Evolutionary conservation across 2,113 vertebrate genomes (phyloP).

Genomic region (Asarcornis scutulata): DNA sequence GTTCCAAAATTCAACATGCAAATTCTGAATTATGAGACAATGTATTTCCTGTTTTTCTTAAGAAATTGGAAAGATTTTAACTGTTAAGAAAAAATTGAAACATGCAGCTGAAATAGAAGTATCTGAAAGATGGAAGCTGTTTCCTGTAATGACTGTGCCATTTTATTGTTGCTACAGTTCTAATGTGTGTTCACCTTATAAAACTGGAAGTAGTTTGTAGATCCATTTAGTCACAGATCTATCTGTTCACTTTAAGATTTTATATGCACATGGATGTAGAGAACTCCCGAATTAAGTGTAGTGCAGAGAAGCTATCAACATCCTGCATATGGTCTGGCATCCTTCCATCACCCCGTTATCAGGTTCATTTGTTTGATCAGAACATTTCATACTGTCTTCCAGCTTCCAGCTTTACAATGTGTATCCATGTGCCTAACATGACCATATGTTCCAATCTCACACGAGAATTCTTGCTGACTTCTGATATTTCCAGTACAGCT

Average conservation of each 20-base stretch:
- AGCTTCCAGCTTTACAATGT: constrained; percentile 5
- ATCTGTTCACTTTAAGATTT: constrained; percentile 10
- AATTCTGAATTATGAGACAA: background rate
- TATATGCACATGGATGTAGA: background rate
- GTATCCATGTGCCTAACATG: background rate
- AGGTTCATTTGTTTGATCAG: constrained; percentile 28
- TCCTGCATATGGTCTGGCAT: constrained; percentile 45
- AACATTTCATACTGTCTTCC: constrained; percentile 15
- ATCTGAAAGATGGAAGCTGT: background rate
- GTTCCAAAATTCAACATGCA: background rate
- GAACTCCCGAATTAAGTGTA: background rate
- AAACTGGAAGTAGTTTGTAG: background rate
- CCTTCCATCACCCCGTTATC: constrained; percentile 35
- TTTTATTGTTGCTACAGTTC: background rate
- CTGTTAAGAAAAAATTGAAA: background rate
- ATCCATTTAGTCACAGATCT: background rate
- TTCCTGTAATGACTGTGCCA: background rate
- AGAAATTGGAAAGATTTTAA: background rate
- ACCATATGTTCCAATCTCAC: constrained; percentile 46
- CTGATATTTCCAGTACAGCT: background rate
- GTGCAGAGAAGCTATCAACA: background rate
- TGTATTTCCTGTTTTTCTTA: background rate
- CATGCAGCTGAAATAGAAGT: background rate
- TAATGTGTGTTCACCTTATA: background rate
- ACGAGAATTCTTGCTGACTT: constrained; percentile 37